Evolutionary conservation across 2,888 invertebrate genomes (phyloP).

Genomic region (Leptodirus hochenwartii): DNA sequence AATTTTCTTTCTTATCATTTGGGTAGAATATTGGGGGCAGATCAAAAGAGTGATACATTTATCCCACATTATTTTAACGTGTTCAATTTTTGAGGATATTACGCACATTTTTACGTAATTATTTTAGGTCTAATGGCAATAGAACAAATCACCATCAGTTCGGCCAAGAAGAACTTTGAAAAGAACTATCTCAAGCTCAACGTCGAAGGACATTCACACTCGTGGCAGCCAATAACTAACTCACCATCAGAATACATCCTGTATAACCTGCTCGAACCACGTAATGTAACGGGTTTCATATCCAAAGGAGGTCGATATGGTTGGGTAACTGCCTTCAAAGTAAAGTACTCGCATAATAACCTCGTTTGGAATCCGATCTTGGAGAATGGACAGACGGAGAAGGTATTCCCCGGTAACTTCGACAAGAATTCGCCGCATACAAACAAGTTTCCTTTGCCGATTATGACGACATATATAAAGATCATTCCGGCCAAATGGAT

Average conservation of each 20-base stretch:
- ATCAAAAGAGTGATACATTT: too few species aligned
- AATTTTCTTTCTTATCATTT: too few species aligned
- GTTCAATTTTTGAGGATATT: too few species aligned
- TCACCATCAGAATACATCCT: constrained; percentile 52
- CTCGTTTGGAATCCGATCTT: constrained; percentile 51
- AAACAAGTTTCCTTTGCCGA: constrained; percentile 51
- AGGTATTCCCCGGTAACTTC: constrained; percentile 54
- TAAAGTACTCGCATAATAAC: constrained; percentile 56
- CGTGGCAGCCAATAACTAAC: constrained; percentile 49
- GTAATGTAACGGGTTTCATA: constrained; percentile 59
- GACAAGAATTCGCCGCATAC: constrained; percentile 40
- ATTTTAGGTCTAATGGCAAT: too few species aligned
- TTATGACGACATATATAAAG: constrained; percentile 52
- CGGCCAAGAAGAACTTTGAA: constrained; percentile 28
- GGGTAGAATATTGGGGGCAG: too few species aligned
- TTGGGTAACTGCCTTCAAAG: constrained; percentile 58
- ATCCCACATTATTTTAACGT: too few species aligned
- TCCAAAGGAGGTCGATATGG: constrained; percentile 52
- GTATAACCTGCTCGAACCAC: constrained; percentile 60
- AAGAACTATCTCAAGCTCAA: constrained; percentile 29
- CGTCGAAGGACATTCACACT: constrained; percentile 23
- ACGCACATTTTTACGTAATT: too few species aligned
- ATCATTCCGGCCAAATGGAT: constrained; percentile 57
- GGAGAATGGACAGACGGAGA: constrained; percentile 32
- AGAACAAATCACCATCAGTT: constrained; percentile 49